Percentiles rank a stretch among this genome's conserved stretches.
Evolutionary conservation across 2,797 vertebrate genomes (phyloP).

Genomic region (Hippoglossus hippoglossus): DNA sequence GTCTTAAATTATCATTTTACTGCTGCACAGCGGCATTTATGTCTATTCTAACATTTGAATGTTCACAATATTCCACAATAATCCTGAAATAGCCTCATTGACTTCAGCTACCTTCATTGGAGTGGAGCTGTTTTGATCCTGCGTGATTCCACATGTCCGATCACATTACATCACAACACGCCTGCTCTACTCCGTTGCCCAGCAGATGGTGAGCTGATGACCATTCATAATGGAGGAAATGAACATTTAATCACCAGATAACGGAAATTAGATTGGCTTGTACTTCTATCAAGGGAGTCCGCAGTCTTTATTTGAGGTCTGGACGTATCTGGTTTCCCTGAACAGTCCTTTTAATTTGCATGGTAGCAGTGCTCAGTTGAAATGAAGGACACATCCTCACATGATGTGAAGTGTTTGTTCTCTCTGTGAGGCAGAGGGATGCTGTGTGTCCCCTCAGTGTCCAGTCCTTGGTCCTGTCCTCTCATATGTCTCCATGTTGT

Average conservation of each 20-base stretch:
- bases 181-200: conserved; percentile 34
- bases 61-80: not conserved
- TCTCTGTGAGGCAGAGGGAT: conserved; percentile 16
- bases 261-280: conserved; percentile 57
- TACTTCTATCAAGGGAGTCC: conserved; percentile 26
- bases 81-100: not conserved
- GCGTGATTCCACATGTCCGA: conserved; percentile 44
- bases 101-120: not conserved
- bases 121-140: conserved; percentile 10
- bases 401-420: conserved; percentile 1
- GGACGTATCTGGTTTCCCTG: too few relatives aligned
- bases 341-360: not conserved
- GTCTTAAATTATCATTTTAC: not conserved
- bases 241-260: conserved; percentile 55
- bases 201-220: conserved; percentile 64
- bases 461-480: conserved; percentile 20
- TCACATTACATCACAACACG: conserved; percentile 41
- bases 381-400: conserved; percentile 22
- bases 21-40: not conserved
- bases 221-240: conserved; percentile 60
- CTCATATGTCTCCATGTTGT: conserved; percentile 4
- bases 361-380: conserved; percentile 7
- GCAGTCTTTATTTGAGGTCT: conserved; percentile 8
- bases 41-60: not conserved
- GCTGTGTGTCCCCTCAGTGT: conserved; percentile 22